Conservation (phyloP, 2,888 invertebrate species). For the Caenorhabditis afra region DNA sequence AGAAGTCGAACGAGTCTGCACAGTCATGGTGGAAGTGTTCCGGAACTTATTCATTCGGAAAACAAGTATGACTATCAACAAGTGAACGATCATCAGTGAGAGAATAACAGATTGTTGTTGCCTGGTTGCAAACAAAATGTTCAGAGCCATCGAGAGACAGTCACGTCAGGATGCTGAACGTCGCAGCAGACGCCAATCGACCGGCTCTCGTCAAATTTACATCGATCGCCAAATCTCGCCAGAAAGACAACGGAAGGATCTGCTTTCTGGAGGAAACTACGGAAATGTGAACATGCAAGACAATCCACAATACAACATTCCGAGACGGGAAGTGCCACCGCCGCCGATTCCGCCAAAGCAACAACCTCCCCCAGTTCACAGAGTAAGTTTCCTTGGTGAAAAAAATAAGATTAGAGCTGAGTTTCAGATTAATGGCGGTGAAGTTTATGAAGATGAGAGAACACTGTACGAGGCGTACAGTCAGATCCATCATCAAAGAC, state of each 20-base stretch:
- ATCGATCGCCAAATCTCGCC: constrained; percentile 57
- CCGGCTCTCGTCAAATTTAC: constrained; percentile 48
- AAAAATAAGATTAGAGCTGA: not conserved
- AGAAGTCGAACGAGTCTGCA: constrained; percentile 55
- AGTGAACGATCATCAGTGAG: constrained; percentile 2
- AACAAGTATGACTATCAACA: constrained; percentile 60
- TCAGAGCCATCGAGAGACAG: not conserved
- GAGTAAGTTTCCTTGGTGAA: constrained; percentile 16
- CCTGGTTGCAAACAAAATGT: too few species aligned
- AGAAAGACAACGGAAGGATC: constrained; percentile 53
- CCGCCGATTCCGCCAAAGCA: constrained; percentile 29
- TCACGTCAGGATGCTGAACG: constrained; percentile 36
- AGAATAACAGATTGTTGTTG: too few species aligned
- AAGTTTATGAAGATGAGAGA: constrained; percentile 49
- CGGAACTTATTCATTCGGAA: constrained; percentile 61
- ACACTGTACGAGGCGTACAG: constrained; percentile 49
- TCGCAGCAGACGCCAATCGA: constrained; percentile 52
- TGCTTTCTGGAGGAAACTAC: constrained; percentile 1
- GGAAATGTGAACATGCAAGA: constrained; percentile 51
- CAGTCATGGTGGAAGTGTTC: constrained; percentile 46
- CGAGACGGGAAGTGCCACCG: constrained; percentile 31
- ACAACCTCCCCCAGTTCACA: constrained; percentile 17
- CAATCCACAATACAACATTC: constrained; percentile 42
- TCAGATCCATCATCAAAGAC: constrained; percentile 54
- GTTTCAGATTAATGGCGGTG: constrained; percentile 46